Conservation (phyloP, 1,140 invertebrate species). For the Andricus grossulariae region DNA sequence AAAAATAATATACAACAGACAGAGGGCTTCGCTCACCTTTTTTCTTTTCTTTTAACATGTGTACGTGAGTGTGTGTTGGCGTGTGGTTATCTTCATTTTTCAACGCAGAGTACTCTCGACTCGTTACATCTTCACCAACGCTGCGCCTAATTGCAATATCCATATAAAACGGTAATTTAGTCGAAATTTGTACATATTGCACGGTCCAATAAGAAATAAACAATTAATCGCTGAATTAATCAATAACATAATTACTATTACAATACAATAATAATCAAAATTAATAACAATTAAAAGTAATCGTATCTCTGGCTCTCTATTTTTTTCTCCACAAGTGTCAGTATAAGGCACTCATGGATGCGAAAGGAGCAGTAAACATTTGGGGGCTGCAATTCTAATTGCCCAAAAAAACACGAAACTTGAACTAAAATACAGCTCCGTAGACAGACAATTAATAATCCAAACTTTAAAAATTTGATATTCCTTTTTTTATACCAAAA, state of each 20-base stretch:
- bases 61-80: slow-evolving; percentile 43
- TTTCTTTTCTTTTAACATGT: slow-evolving; percentile 47
- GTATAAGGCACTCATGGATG: background rate
- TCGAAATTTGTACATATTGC: slow-evolving; percentile 70
- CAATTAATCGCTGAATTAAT: slow-evolving; percentile 66
- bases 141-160: slow-evolving; percentile 55
- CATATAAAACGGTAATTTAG: slow-evolving; percentile 65
- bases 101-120: slow-evolving; percentile 33
- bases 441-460: background rate
- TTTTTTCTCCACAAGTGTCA: slow-evolving; percentile 15
- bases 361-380: background rate
- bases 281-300: slow-evolving; percentile 58
- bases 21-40: slow-evolving; percentile 62
- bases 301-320: slow-evolving; percentile 39
- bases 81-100: slow-evolving; percentile 31
- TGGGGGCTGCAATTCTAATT: background rate
- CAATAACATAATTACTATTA: slow-evolving; percentile 65
- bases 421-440: background rate
- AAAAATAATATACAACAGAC: slow-evolving; percentile 75
- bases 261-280: slow-evolving; percentile 62
- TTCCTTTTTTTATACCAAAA: no score
- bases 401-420: background rate
- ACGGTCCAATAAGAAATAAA: slow-evolving; percentile 68
- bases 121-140: slow-evolving; percentile 40
- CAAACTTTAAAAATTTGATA: background rate